These are phyloP conservation scores for Oxyteleia sp. DNA, from an alignment of 2,888 invertebrate genomes.

Conservation along the genomic window DNA sequence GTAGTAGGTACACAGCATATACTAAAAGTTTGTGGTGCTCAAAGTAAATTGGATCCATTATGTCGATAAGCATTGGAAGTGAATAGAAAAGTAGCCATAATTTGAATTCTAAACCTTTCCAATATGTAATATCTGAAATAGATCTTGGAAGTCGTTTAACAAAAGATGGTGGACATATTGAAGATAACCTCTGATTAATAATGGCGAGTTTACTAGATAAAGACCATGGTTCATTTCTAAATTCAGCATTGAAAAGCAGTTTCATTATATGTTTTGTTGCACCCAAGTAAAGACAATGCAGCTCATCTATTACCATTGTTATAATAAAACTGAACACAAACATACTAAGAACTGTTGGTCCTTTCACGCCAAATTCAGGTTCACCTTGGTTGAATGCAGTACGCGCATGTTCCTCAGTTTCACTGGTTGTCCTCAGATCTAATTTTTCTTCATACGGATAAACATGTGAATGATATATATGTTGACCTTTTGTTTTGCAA, in stretches of 20 bases:
- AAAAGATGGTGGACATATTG: constrained; percentile 8
- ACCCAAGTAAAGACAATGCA: constrained; percentile 72
- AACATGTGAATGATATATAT: constrained; percentile 1
- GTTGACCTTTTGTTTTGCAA: constrained; percentile 8
- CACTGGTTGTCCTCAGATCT: constrained; percentile 28
- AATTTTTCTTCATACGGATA: constrained; percentile 34
- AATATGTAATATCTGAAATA: neutral
- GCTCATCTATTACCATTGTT: constrained; percentile 60
- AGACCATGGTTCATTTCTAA: neutral
- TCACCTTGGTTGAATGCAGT: neutral
- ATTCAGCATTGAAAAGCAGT: constrained; percentile 57
- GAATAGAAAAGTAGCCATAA: constrained; percentile 20
- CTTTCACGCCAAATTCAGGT: neutral
- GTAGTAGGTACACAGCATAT: constrained; percentile 5
- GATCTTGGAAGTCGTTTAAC: constrained; percentile 17
- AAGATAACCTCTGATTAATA: neutral
- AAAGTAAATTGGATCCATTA: neutral
- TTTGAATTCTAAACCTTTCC: constrained; percentile 23
- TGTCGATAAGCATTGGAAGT: neutral
- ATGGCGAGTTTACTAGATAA: neutral
- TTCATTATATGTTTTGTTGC: constrained; percentile 54
- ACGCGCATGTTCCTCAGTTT: constrained; percentile 14
- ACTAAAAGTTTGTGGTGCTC: constrained; percentile 26
- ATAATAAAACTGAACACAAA: constrained; percentile 54
- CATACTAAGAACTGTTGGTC: neutral